Evolutionary conservation across 35 echinoderm and acorn worm species (phyloP), one percentile per base, ranked within the genome.

Genomic region (Strongylocentrotus purpuratus): DNA sequence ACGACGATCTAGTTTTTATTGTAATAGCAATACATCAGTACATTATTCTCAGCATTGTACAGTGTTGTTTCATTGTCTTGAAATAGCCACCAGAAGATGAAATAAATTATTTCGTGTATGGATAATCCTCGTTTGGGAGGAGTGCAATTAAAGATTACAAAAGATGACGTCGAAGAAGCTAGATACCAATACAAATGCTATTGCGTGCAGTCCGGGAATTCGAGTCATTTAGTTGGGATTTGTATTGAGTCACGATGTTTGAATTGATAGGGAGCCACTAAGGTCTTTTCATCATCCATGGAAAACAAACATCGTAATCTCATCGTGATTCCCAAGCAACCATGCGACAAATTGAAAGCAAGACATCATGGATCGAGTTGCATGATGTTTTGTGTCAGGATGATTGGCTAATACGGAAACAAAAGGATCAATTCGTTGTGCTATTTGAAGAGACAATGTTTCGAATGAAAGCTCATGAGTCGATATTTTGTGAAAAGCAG

Each of bases 141-240:
- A 78, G 65, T n/a, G 65, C 20, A 78, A 78, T 78, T 78, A 78
- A 78, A 78, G 65, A 78, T 28, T 78, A n/a, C 65, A 78, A 78
- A 78, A 78, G 65, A n/a, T 28, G 65, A 78, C 28, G 65, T 78
- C n/a, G 20, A n/a, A 7, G 28, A 31, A 18, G 65, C 3, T n/a
- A 18, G 20, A 78, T 7, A 78, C 20, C 25, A 78, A 28, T 22
- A 22, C 7, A 78, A 78, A 78, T 55, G 50, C 50, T 14, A 55
- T 78, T 78, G 65, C 65, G 22, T 78, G 65, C 65, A 22, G 65
- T 78, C 22, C 20, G 20, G 6, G 65, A 78, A 78, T 78, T 78
- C 22, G 65, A 78, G 65, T 78, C 20, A 78, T 78, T n/a, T 78
- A 28, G 15, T n/a, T n/a, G 0, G 65, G 65, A 78, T 78, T 78